Evolutionary conservation across 1,140 invertebrate species (phyloP).

Genomic region (Zaprionus lachaisei): DNA sequence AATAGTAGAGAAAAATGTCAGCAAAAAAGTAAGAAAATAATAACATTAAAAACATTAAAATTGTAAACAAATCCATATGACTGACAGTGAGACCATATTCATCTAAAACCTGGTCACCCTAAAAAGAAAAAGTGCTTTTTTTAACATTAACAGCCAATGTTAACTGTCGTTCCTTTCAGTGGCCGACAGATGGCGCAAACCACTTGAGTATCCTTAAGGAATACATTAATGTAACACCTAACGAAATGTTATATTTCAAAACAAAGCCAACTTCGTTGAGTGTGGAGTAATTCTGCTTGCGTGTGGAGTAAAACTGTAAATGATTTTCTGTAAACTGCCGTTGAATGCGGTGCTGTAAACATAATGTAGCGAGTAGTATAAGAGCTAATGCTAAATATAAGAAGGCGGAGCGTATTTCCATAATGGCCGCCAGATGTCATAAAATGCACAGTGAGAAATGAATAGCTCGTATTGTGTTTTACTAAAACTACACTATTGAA

Average conservation of each 20-base stretch:
- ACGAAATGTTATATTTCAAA: background rate
- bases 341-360: background rate
- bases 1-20: no score
- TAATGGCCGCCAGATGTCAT: slow-evolving; percentile 42
- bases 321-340: background rate
- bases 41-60: background rate
- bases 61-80: background rate
- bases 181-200: slow-evolving; percentile 26
- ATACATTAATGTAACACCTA: background rate
- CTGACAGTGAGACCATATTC: no score
- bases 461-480: background rate
- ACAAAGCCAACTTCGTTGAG: slow-evolving; percentile 2
- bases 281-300: slow-evolving; percentile 23
- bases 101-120: no score
- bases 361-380: slow-evolving; percentile 22
- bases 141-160: background rate
- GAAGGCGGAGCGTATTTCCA: slow-evolving; percentile 40
- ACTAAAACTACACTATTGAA: background rate
- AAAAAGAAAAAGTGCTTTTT: background rate
- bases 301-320: slow-evolving; percentile 32
- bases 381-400: slow-evolving; percentile 15
- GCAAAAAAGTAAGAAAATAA: no score
- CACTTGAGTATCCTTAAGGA: background rate
- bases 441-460: slow-evolving; percentile 25
- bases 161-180: background rate